Base-by-base conservation (phyloP, 1,140 invertebrate genomes). In the Drosophila neocordata region DNA sequence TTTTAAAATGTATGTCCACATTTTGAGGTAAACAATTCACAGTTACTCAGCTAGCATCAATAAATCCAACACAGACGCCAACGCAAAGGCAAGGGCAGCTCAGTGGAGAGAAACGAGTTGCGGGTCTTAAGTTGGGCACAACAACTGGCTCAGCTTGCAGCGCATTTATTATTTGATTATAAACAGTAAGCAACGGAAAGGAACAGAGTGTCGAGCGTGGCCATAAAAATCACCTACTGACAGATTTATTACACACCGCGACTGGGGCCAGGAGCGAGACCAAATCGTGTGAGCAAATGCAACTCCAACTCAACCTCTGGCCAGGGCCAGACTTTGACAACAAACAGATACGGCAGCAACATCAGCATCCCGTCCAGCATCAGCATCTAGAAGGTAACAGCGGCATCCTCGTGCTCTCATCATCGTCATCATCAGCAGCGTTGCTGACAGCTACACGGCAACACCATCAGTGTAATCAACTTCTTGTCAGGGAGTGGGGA, bases 141-240 rank as follows among this genome's bases (percentile, higher is more conserved):
- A 20, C 63, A 52, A 63, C 57, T 79, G 77, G 67, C 70, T 74
- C 44, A 69, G 77, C 68, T 79, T 69, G 73, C 59, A 81, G 82
- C 78, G 82, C 82, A 87, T 85, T 85, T 85, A 87, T 85, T 85
- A 85, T 85, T 85, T 85, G 82, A 85, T 85, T 85, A 85, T 85
- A 85, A 85, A 78, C 82, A 82, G 79, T 74, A 60, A 73, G 65
- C 61, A 68, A 58, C 38, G 51, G 66, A 59, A 58, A 35, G 57
- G 34, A 59, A 35, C 22, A 65, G 70, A 87, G 82, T 82, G 82
- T 85, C 78, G 82, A 87, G 83, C 84, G 75, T 57, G 79, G 75
- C 83, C 83, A 87, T 87, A 88, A 87, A 87, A 87, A 87, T 89
- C 83, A 87, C 83, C 84, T 87, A 83, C 84, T 87, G 83, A 87